A percentile compares a stretch with the other conserved stretches of the same genome.
Conservation (phyloP, 2,797 vertebrate species). For the Acanthurus leucopareius region DNA sequence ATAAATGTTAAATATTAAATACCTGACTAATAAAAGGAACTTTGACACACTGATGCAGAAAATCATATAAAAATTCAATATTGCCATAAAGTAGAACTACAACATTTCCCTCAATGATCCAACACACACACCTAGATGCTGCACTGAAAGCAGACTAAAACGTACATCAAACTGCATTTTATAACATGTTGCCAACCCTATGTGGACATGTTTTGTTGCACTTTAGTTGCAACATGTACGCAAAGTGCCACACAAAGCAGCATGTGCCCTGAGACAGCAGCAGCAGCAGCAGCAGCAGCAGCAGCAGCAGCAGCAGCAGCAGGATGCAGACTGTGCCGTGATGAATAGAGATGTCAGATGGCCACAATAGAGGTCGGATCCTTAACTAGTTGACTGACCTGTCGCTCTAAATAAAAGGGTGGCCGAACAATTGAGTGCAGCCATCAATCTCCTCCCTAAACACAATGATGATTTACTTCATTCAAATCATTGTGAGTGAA, state of each 20-base stretch:
- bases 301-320: constrained; percentile 42
- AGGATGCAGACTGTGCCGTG: constrained; percentile 63
- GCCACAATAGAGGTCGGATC: constrained; percentile 73
- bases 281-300: constrained; percentile 39
- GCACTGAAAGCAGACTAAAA: neutral
- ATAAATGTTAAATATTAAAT: neutral
- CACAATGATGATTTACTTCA: constrained; percentile 72
- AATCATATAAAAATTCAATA: neutral
- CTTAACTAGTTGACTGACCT: constrained; percentile 74
- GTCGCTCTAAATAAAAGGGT: constrained; percentile 72
- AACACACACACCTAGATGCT: neutral
- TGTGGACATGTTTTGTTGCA: constrained; percentile 8
- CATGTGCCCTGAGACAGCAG: constrained; percentile 30
- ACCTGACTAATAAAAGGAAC: neutral
- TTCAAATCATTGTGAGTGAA: constrained; percentile 54
- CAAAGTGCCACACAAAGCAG: constrained; percentile 48
- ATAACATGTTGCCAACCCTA: neutral
- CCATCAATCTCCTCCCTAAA: constrained; percentile 67
- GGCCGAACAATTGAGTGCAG: constrained; percentile 59
- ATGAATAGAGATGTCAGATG: constrained; percentile 79
- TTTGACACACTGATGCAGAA: constrained; percentile 4
- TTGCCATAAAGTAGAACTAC: neutral
- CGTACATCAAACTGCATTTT: neutral
- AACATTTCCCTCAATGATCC: constrained; percentile 8
- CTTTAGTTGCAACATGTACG: constrained; percentile 21